Percentiles rank a stretch among this genome's conserved stretches.
These are phyloP conservation scores for Leptoclinus maculatus DNA, from an alignment of 2,797 vertebrate species.

Conservation along the genomic window DNA sequence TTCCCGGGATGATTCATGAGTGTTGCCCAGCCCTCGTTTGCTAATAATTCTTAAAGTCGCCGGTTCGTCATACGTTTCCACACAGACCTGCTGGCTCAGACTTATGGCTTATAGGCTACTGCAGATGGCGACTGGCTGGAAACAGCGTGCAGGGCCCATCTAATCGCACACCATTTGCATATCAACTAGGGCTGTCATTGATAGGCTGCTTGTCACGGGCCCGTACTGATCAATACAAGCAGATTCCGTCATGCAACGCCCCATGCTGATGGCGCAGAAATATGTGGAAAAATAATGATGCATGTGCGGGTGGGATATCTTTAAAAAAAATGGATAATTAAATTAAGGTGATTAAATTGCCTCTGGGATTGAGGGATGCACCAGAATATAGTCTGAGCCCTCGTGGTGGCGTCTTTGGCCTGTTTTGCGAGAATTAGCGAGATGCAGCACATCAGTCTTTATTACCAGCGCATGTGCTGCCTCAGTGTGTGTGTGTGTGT, in stretches of 20 bases:
- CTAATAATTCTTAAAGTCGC: conserved; percentile 56
- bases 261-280: background rate
- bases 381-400: conserved; percentile 18
- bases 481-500: background rate
- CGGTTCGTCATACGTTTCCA: conserved; percentile 55
- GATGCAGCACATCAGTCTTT: background rate
- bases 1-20: conserved; percentile 57
- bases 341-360: conserved; percentile 40
- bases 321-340: conserved; percentile 26
- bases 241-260: background rate
- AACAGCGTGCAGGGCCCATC: conserved; percentile 32
- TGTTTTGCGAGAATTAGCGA: background rate
- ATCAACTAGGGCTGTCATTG: conserved; percentile 42
- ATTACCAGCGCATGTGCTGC: background rate
- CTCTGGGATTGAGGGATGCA: conserved; percentile 24
- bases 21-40: conserved; percentile 35
- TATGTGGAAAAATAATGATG: background rate
- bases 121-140: conserved; percentile 59
- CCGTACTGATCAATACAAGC: conserved; percentile 41
- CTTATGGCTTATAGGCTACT: conserved; percentile 52
- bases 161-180: conserved; percentile 55
- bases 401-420: background rate
- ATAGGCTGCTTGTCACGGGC: conserved; percentile 31
- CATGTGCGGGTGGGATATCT: background rate
- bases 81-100: conserved; percentile 59